phyloP scores from a whole-genome alignment of 2,888 invertebrate genomes.

The Pristionchus mayeri region DNA sequence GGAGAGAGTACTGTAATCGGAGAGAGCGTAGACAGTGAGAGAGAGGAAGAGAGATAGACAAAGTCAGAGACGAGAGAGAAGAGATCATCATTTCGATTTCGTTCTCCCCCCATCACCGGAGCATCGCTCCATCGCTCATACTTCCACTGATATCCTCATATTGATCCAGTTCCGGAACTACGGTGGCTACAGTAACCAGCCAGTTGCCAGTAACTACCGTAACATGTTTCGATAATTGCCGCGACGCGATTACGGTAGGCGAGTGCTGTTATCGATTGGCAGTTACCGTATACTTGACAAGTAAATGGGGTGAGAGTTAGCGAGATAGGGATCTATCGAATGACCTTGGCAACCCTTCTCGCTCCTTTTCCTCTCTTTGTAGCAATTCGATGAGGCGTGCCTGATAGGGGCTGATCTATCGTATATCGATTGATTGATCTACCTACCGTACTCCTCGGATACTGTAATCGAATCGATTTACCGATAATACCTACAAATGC shows the following conservation, averaged over 20 bases:
- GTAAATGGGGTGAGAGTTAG: background rate
- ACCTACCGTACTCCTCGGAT: background rate
- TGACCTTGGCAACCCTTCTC: background rate
- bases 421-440: constrained; percentile 24
- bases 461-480: background rate
- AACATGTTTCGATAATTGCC: too few species aligned
- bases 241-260: background rate
- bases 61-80: background rate
- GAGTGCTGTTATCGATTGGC: background rate
- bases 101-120: background rate
- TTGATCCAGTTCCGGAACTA: background rate
- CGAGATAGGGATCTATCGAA: constrained; percentile 9
- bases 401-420: background rate
- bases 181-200: constrained; percentile 4
- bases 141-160: background rate
- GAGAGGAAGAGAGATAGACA: background rate
- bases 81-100: constrained; percentile 14
- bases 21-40: constrained; percentile 37
- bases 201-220: too few species aligned
- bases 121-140: background rate
- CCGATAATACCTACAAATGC: too few species aligned
- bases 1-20: constrained; percentile 43
- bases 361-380: constrained; percentile 13
- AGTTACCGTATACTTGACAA: background rate
- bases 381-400: background rate